Evolutionary conservation across 1,140 invertebrate species (phyloP).

Genomic region (Scaptomyza hsui): DNA sequence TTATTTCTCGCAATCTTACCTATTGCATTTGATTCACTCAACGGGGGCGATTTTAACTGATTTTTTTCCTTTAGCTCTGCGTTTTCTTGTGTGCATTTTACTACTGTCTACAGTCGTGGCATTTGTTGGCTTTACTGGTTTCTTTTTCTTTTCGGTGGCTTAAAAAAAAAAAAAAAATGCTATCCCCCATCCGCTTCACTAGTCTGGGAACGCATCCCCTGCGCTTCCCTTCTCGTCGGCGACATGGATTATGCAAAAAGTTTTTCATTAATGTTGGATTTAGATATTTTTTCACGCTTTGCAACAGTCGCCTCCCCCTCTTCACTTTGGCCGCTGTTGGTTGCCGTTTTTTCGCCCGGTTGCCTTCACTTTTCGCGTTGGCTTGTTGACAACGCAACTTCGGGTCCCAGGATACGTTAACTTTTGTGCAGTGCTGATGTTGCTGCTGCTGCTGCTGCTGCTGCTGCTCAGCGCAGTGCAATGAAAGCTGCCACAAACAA

Average conservation of each 20-base stretch:
- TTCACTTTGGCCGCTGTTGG: constrained; percentile 8
- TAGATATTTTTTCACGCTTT: constrained; percentile 80
- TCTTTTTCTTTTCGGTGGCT: background rate
- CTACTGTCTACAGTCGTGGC: constrained; percentile 42
- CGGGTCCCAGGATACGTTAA: constrained; percentile 76
- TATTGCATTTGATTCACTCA: constrained; percentile 68
- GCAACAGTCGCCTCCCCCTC: constrained; percentile 18
- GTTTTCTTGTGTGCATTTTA: constrained; percentile 64
- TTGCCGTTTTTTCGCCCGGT: constrained; percentile 55
- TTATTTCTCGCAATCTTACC: constrained; percentile 7
- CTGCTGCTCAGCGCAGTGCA: constrained; percentile 54
- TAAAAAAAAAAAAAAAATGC: background rate
- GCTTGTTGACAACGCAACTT: constrained; percentile 78
- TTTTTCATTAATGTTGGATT: constrained; percentile 83
- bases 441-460: background rate
- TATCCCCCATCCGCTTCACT: background rate
- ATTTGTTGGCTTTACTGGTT: constrained; percentile 56
- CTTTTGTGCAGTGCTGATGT: constrained; percentile 57
- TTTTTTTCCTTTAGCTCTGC: constrained; percentile 39
- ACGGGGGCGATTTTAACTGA: constrained; percentile 5
- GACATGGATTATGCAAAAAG: constrained; percentile 80
- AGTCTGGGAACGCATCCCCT: background rate
- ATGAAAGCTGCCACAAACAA: constrained; percentile 75
- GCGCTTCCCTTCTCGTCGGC: constrained; percentile 19
- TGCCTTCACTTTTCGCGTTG: constrained; percentile 58